A percentile compares a stretch with the other conserved stretches of the same genome.
Evolutionary conservation across 2,113 vertebrate species (phyloP).

Genomic region (Aspidoscelis tigris): DNA sequence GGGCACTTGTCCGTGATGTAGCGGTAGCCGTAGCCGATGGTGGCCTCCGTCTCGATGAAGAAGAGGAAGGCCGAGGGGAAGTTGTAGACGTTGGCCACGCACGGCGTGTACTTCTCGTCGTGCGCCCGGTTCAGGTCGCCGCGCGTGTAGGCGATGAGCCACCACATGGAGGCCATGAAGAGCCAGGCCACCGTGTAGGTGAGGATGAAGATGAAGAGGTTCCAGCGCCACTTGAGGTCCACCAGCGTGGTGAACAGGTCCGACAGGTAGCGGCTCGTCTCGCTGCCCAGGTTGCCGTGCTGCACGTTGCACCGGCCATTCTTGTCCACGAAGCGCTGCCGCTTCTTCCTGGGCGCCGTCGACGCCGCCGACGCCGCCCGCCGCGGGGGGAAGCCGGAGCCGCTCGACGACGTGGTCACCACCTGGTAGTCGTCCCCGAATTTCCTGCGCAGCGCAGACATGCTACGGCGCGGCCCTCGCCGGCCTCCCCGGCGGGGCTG

Average conservation of each 20-base stretch:
- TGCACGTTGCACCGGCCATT: conserved; percentile 99
- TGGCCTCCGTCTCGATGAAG: conserved; percentile 98
- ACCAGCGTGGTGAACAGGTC: conserved; percentile 98
- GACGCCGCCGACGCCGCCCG: conserved; percentile 69
- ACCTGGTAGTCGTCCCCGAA: conserved; percentile 98
- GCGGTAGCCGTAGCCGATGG: conserved; percentile 96
- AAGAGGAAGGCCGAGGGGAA: conserved; percentile 98
- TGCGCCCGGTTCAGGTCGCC: conserved; percentile 93
- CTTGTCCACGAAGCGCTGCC: conserved; percentile 99
- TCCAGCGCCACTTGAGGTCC: conserved; percentile 99
- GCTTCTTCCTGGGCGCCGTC: conserved; percentile 86
- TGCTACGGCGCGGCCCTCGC: conserved; percentile 85
- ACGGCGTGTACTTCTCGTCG: conserved; percentile 94
- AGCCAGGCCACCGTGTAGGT: conserved; percentile 99
- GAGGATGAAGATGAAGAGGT: conserved; percentile 97
- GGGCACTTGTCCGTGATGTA: conserved; percentile 99
- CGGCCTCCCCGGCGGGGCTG: conserved; percentile 43
- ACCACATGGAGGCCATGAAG: conserved; percentile 99
- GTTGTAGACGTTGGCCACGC: conserved; percentile 98
- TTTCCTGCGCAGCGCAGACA: conserved; percentile 98
- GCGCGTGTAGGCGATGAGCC: conserved; percentile 95
- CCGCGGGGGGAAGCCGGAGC: conserved; percentile 85
- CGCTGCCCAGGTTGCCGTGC: conserved; percentile 97
- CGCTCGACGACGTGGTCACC: conserved; percentile 96
- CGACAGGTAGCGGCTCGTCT: conserved; percentile 96